Evolutionary conservation across 2,797 vertebrate species (phyloP), one percentile per base, ranked within the genome.

Genomic region (Tokudaia muenninki): DNA sequence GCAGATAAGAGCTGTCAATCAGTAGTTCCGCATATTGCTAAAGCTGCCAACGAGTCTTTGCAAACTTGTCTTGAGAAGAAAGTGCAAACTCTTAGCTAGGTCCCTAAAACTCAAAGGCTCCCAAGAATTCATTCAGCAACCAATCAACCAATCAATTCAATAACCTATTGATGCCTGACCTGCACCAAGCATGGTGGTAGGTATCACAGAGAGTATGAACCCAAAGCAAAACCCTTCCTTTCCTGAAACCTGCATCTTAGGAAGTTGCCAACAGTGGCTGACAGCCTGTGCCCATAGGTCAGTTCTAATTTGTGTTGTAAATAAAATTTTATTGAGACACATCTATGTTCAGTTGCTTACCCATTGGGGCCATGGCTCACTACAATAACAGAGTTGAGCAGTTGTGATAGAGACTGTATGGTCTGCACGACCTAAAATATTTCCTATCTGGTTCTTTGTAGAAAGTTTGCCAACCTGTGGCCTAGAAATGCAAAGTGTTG

Each of bases 271-370:
- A 61, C 24, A 81, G 37, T 24, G 31, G 6, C 89, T 50, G 44
- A n/a, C 16, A 29, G 83, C 57, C 59, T 24, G 4, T 41, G 52
- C n/a, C 72, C 37, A 29, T 9, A 44, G 96, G 90, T 67, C 59
- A 81, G 55, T 83, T 81, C 47, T 24, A 83, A 47, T 19, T 93
- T 52, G 31, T 55, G 41, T 74, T 96, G 83, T 91, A 97, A 97
- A 97, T 98, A 97, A 95, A 98, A 95, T 97, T 97, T 96, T 97
- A 97, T 95, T 95, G 97, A 92, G 83, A 95, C 31, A 57, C 34
- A 93, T 59, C 92, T 37, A 78, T 55, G 50, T 44, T 84, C 47
- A 90, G 95, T 96, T 97, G 94, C 95, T 97, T 97, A 97, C 75
- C 41, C 92, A 57, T 91, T 96, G 52, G 80, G 89, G 75, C 59